Base-by-base conservation (phyloP, 2,113 vertebrate species). In the Xiphophorus couchianus region DNA sequence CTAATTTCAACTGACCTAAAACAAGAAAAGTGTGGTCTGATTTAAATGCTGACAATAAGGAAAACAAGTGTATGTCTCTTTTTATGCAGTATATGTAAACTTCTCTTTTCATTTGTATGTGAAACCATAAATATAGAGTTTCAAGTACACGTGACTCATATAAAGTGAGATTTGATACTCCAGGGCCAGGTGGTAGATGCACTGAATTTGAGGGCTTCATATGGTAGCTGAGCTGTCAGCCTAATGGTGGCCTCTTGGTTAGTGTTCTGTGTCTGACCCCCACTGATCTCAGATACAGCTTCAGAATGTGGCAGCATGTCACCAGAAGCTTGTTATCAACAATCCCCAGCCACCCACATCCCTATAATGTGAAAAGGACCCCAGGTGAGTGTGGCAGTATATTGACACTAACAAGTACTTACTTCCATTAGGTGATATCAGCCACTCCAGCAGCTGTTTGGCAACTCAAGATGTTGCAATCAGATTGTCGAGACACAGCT, bases 361-460 rank as follows among this genome's bases (percentile, higher is more conserved):
- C 70, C 30, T 60, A 66, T 71, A 75, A 89, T 80, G 78, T 69
- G 77, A 87, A 80, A 71, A 62, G 80, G 71, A 82, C 79, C 81
- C 86, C 66, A 86, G 88, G 73, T 30, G 65, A 25, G 6, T 67
- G 71, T 83, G 87, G 82, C 81, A 86, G 83, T 77, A 77, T 69
- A 91, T 84, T 86, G 91, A 90, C 86, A 88, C 84, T 76, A 86
- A 88, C 86, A 79, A 85, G 74, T 61, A 63, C 82, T 87, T 77
- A 74, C 89, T 86, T 91, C 85, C 84, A 93, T 94, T 92, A 91
- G 88, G 76, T 89, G 87, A 89, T 93, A 91, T 76, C 86, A 88
- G 80, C 73, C 66, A 72, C 82, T 91, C 33, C 62, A 86, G 81
- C 35, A 65, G 84, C 71, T 88, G 83, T 80, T 67, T 73, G 72